Percentiles rank a stretch among this genome's conserved stretches.
Evolutionary conservation across 2,113 vertebrate genomes (phyloP).

Genomic region (Genyomyrus donnyi): DNA sequence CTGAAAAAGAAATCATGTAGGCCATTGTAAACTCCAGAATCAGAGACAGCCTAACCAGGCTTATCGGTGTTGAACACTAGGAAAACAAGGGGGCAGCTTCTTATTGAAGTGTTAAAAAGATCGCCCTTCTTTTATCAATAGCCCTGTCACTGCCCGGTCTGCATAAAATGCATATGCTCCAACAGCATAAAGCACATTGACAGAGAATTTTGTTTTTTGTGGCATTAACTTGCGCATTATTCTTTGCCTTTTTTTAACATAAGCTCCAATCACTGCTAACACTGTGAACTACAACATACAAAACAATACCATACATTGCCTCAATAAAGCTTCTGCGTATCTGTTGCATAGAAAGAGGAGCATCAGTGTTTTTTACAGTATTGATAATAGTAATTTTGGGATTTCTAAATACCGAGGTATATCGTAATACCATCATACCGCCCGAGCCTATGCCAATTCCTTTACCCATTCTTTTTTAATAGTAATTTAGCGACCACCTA

Average conservation of each 20-base stretch:
- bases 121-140: neutral
- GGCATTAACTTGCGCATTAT: neutral
- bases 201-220: neutral
- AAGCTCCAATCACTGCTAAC: neutral
- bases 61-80: neutral
- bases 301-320: neutral
- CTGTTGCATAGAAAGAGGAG: neutral
- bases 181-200: neutral
- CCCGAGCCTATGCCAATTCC: neutral
- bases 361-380: neutral
- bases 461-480: neutral
- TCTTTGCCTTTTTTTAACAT: neutral
- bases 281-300: neutral
- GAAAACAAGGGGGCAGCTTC: neutral
- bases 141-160: neutral
- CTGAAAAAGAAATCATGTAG: neutral
- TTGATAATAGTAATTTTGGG: neutral
- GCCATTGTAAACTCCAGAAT: neutral
- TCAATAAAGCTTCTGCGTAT: neutral
- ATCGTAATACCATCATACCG: neutral
- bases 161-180: neutral
- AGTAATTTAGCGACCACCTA: neutral
- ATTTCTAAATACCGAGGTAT: neutral
- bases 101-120: neutral
- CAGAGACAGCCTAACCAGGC: neutral